phyloP scores from a whole-genome alignment of 2,113 vertebrate genomes.

The Toxostoma redivivum region DNA sequence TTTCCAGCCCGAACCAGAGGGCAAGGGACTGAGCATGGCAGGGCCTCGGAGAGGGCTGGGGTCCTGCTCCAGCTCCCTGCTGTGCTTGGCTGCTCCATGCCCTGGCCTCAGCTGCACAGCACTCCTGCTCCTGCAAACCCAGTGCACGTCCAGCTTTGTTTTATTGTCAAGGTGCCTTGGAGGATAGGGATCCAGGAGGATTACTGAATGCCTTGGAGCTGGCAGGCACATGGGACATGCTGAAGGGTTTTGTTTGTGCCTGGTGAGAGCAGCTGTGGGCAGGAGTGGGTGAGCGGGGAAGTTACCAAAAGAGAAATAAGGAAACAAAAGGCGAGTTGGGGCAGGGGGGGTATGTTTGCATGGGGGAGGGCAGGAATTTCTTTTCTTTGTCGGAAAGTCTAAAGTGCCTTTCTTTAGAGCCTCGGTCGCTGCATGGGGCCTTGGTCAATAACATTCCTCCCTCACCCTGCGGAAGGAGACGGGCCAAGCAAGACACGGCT shows the following conservation, averaged over 20 bases:
- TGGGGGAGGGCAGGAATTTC: conserved; percentile 45
- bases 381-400: conserved; percentile 50
- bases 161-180: background rate
- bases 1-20: background rate
- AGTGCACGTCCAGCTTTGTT: background rate
- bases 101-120: background rate
- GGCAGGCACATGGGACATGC: background rate
- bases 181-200: background rate
- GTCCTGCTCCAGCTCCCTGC: background rate
- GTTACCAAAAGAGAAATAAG: conserved; percentile 33
- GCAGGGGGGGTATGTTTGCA: conserved; percentile 39
- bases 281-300: conserved; percentile 21
- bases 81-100: background rate
- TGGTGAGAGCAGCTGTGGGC: conserved; percentile 22
- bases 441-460: conserved; percentile 62
- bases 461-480: conserved; percentile 56
- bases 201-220: background rate
- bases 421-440: conserved; percentile 46
- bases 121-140: background rate
- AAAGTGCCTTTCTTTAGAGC: conserved; percentile 59
- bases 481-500: conserved; percentile 36
- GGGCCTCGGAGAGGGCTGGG: background rate
- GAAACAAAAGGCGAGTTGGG: conserved; percentile 21
- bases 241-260: conserved; percentile 45
- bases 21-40: fast-evolving